A percentile compares a stretch with the other conserved stretches of the same genome.
These are phyloP conservation scores for Limnodromus scolopaceus DNA, from an alignment of 2,797 vertebrate species.

Conservation along the genomic window DNA sequence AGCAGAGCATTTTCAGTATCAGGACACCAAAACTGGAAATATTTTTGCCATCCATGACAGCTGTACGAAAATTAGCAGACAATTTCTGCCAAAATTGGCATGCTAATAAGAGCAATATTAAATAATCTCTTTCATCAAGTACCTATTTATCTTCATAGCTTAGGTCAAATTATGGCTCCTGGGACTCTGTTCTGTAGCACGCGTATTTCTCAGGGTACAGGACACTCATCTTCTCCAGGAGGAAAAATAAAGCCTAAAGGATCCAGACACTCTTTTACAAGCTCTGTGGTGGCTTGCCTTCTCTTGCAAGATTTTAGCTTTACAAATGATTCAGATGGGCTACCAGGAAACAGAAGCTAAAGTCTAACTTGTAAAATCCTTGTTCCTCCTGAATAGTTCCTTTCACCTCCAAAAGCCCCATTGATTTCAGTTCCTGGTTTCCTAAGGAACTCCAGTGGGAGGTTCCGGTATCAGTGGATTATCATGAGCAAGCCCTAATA, in stretches of 20 bases:
- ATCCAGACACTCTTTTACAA: neutral
- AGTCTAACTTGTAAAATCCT: neutral
- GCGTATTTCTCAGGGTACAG: neutral
- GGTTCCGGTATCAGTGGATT: neutral
- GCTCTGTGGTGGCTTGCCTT: neutral
- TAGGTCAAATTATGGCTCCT: neutral
- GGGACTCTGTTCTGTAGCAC: neutral
- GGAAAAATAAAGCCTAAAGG: neutral
- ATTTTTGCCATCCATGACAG: neutral
- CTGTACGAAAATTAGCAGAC: neutral
- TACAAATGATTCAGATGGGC: neutral
- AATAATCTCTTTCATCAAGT: neutral
- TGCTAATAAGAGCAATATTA: neutral
- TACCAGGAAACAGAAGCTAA: neutral
- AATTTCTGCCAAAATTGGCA: neutral
- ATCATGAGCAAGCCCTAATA: neutral
- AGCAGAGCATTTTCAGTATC: neutral
- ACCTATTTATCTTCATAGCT: neutral
- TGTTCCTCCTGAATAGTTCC: neutral
- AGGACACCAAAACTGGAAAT: neutral
- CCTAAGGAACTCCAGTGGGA: neutral
- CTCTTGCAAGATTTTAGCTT: neutral
- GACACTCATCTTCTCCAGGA: neutral
- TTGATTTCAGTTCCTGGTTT: neutral
- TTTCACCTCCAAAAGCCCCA: neutral